Evolutionary conservation across 2,113 vertebrate species (phyloP).

Genomic region (Origma solitaria): DNA sequence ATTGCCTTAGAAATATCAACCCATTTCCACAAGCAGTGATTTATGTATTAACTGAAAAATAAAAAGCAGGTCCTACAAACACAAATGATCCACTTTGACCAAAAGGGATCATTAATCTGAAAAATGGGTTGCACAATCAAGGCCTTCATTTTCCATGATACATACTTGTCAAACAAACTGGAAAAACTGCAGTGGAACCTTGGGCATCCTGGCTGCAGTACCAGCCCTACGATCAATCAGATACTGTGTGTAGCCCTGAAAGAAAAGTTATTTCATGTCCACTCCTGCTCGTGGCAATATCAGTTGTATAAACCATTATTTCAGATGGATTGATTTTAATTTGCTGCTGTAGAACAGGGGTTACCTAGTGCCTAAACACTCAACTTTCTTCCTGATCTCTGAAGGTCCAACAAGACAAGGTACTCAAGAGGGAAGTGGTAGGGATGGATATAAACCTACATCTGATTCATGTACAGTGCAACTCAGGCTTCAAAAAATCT

Average conservation of each 20-base stretch:
- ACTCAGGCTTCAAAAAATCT: background rate
- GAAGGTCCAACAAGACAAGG: background rate
- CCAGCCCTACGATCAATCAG: background rate
- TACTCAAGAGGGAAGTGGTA: background rate
- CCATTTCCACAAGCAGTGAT: background rate
- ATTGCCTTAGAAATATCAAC: background rate
- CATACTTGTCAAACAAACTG: background rate
- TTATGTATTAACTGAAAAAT: background rate
- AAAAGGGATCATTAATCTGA: background rate
- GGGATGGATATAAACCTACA: background rate
- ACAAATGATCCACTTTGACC: background rate
- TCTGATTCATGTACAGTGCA: background rate
- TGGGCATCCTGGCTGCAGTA: background rate
- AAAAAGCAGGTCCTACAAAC: background rate
- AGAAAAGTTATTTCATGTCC: background rate
- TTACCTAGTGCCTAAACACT: background rate
- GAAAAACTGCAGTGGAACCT: background rate
- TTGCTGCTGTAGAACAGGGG: background rate
- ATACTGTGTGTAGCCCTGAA: background rate
- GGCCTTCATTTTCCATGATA: background rate
- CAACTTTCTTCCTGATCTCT: background rate
- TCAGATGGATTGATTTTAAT: background rate
- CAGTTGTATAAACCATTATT: background rate
- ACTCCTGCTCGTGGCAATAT: background rate
- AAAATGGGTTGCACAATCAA: background rate